Base-by-base conservation (phyloP, 2,797 vertebrate species). In the Thamnophis elegans region DNA sequence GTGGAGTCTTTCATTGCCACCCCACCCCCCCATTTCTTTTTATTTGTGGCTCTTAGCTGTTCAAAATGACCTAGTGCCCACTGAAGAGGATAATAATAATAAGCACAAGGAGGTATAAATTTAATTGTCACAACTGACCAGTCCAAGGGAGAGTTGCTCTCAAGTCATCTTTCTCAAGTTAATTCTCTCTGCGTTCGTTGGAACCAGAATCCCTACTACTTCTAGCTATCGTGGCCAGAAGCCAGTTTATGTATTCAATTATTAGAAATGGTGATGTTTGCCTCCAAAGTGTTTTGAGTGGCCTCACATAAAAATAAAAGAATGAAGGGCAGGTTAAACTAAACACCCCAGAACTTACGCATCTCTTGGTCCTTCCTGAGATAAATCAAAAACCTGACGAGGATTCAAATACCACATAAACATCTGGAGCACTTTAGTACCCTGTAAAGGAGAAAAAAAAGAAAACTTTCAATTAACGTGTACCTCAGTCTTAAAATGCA, bases 321-420 rank as follows among this genome's bases (percentile, higher is more conserved):
- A 26, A 82, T 87, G 7, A 91, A 89, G 53, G 0, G 47, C 1
- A 4, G 2, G 4, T 5, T 54, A 11, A 0, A 0, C 22, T 22
- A 51, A 86, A 12, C 47, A 28, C 5, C 90, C 20, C 0, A 93
- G 56, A 90, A 99, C 99, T 99, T 95, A 99, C 99, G 99, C 99
- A 95, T 99, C 99, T 96, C 98, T 98, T 4, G 99, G 99, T 47
- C 99, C 99, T 51, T 99, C 99, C 97, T 99, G 99, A 92, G 99
- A 99, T 95, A 99, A 98, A 97, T 99, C 99, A 94, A 99, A 99
- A 90, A 99, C 99, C 96, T 99, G 99, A 47, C 99, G 98, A 58
- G 99, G 99, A 97, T 99, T 99, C 97, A 99, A 94, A 97, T 98
- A 99, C 99, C 99, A 99, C 99, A 99, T 99, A 97, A 99, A 99